phyloP scores from a whole-genome alignment of 2,113 vertebrate genomes.

The Ploceus nigricollis region DNA sequence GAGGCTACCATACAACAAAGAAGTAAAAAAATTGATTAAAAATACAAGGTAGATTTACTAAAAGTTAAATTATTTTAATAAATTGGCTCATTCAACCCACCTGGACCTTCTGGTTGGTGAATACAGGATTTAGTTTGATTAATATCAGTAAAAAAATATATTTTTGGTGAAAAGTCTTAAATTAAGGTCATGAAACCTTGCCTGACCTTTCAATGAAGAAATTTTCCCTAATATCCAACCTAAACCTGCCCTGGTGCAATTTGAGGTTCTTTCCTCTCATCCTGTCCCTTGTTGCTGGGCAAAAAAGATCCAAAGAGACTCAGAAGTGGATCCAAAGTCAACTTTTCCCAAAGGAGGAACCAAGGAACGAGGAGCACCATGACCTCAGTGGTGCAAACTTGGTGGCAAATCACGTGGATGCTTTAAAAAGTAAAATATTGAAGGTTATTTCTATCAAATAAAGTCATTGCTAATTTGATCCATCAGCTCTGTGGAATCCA shows the following conservation, averaged over 20 bases:
- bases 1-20: not conserved
- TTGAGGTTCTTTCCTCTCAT: not conserved
- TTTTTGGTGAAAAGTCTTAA: not conserved
- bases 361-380: not conserved
- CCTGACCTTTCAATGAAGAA: rapidly evolving
- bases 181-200: not conserved
- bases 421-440: not conserved
- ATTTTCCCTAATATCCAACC: no score
- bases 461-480: slow-evolving; percentile 15
- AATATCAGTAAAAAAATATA: not conserved
- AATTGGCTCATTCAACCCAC: not conserved
- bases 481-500: not conserved
- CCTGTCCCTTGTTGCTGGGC: rapidly evolving
- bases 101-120: not conserved
- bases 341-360: not conserved
- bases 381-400: rapidly evolving
- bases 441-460: slow-evolving; percentile 23
- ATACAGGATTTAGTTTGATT: not conserved
- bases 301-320: no score
- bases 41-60: not conserved
- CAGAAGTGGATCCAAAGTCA: not conserved
- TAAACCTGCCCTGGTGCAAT: not conserved
- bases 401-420: not conserved
- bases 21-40: not conserved
- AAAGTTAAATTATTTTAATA: not conserved